Percentiles rank a stretch among this genome's conserved stretches.
Evolutionary conservation across 1,140 invertebrate species (phyloP).

Genomic region (Drosophila obscura): DNA sequence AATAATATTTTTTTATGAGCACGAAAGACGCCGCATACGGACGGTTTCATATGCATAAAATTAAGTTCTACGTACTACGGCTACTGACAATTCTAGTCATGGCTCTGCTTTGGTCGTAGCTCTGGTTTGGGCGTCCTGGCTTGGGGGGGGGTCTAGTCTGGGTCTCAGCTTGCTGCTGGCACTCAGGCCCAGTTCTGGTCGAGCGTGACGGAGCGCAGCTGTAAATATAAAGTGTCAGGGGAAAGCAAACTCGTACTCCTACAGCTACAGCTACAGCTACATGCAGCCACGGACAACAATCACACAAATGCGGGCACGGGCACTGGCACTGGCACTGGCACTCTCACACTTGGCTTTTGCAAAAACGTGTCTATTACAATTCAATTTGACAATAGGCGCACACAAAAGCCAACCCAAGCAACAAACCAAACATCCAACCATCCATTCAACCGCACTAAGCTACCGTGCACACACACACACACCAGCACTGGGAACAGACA

Average conservation of each 20-base stretch:
- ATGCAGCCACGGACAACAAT: slow-evolving; percentile 25
- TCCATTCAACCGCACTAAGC: slow-evolving; percentile 66
- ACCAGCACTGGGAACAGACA: not conserved
- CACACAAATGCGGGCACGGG: slow-evolving; percentile 8
- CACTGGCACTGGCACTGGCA: slow-evolving; percentile 7
- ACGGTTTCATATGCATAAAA: slow-evolving; percentile 73
- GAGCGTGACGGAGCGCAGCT: slow-evolving; percentile 70
- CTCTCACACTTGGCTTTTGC: slow-evolving; percentile 41
- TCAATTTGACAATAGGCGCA: slow-evolving; percentile 82
- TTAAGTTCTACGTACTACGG: slow-evolving; percentile 46
- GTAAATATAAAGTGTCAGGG: slow-evolving; percentile 78
- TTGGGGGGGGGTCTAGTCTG: no score
- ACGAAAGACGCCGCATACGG: slow-evolving; percentile 65
- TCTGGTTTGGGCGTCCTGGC: no score
- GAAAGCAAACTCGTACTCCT: slow-evolving; percentile 6
- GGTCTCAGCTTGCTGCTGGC: no score
- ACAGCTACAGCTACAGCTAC: no score
- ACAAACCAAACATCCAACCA: slow-evolving; percentile 65
- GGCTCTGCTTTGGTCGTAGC: not conserved
- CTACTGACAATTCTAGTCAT: not conserved
- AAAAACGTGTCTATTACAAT: slow-evolving; percentile 82
- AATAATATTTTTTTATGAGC: slow-evolving; percentile 78
- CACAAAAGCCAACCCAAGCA: slow-evolving; percentile 69
- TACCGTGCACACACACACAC: slow-evolving; percentile 29
- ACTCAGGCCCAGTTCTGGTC: slow-evolving; percentile 38